Evolutionary conservation across 2,113 vertebrate genomes (phyloP).

Genomic region (Alethe diademata): DNA sequence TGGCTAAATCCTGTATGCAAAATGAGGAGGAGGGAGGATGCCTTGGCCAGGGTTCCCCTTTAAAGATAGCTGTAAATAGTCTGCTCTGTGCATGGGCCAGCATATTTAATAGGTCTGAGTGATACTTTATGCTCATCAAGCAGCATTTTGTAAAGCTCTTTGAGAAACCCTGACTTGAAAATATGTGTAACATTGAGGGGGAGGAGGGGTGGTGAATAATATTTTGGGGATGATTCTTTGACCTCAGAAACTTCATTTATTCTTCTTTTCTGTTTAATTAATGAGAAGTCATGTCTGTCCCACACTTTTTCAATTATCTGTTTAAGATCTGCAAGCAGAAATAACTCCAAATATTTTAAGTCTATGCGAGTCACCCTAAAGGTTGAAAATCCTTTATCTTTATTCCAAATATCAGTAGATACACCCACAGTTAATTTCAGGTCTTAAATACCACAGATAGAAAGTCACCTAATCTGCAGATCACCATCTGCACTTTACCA

Average conservation of each 20-base stretch:
- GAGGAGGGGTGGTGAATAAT: fast-evolving
- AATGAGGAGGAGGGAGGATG: not conserved
- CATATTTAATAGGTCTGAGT: not conserved
- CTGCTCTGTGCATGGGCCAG: fast-evolving
- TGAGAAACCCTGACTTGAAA: not conserved
- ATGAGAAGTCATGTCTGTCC: not conserved
- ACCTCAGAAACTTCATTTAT: not conserved
- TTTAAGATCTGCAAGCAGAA: not conserved
- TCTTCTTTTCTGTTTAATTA: not conserved
- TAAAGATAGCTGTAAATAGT: not conserved
- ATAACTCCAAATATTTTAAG: conserved; percentile 1
- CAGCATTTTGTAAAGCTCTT: not conserved
- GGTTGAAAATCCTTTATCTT: not conserved
- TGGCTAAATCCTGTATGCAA: not conserved
- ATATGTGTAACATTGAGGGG: not conserved
- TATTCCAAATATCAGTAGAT: conserved; percentile 6
- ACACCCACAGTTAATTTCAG: not conserved
- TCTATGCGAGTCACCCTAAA: not conserved
- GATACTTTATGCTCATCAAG: not conserved
- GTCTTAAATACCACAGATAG: not conserved
- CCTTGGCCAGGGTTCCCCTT: not conserved
- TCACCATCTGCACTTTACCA: not conserved
- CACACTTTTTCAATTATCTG: not conserved
- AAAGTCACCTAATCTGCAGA: not conserved
- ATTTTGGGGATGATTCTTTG: not conserved